Evolutionary conservation across 2,888 invertebrate species (phyloP), one percentile per base, ranked within the genome.

Genomic region (Stenoptilia bipunctidactyla): DNA sequence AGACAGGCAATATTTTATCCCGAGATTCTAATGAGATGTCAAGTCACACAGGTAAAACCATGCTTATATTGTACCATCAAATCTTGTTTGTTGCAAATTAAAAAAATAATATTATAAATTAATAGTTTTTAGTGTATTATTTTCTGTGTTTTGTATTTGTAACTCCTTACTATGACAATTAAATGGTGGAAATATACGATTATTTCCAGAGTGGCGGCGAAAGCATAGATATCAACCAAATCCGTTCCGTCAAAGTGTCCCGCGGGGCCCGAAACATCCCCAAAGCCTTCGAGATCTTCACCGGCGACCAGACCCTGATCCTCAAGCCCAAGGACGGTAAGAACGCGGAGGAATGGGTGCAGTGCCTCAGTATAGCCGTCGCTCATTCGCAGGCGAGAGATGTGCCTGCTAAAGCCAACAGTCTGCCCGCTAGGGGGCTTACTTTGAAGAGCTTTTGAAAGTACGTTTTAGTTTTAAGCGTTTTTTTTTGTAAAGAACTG

Each of bases 261-360:
- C 87, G 94, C 38, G 93, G 95, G 40, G 94, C 95, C 8, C 87
- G 96, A 40, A 94, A 95, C 77, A 95, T 97, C 56, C 96, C 97
- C 14, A 96, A 95, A 70, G 96, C 96, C 1, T 97, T 97, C 83
- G 97, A 97, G 85, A 97, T 97, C 56, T 97, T 97, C 83, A 97
- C 97, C 0, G 92, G 92, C 39, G 94, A 96, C 73, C 94, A 94
- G 71, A 93, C 94, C 8, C 89, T 96, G 51, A 94, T 96, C 58
- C 87, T 97, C 52, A 97, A 97, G 80, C 97, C 97, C 5, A 95
- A 94, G 71, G 95, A 96, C 66, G 94, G 94, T 35, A 94, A 94
- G 74, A 93, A 96, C 69, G 96, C 96, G 1, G 96, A 97, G 75
- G 93, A 96, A 70, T 97, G 97, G 96, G 94, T 96, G 36, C 96